Base-by-base conservation (phyloP, 2,888 invertebrate species). In the Hyppa rectilinea region DNA sequence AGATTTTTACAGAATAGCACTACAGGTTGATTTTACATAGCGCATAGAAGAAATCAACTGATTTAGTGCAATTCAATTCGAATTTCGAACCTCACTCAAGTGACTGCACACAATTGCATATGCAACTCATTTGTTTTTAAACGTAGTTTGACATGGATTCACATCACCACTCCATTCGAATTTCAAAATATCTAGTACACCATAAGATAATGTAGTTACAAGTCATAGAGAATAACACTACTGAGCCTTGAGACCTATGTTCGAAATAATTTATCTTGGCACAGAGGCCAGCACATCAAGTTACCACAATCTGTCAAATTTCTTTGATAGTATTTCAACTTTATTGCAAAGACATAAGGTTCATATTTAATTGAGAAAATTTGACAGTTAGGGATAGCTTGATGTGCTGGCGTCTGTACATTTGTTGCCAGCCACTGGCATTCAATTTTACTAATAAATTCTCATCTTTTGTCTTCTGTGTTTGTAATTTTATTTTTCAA, bases 391-490 rank as follows among this genome's bases (percentile, higher is more conserved):
- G n/a, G n/a, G n/a, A n/a, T n/a, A n/a, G n/a, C n/a, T n/a, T n/a
- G n/a, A n/a, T n/a, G n/a, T n/a, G n/a, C n/a, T n/a, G n/a, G n/a
- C n/a, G n/a, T n/a, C n/a, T n/a, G n/a, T 52, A 70, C 20, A 61
- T 62, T 76, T 62, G 10, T 62, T 71, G 40, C 23, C 63, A 71
- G 23, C 12, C 10, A 5, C 49, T 71, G 62, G 50, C 63, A 60
- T 75, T 71, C 53, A 45, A 78, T 55, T 75, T 50, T 40, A 77
- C 49, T 78, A 71, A 63, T 71, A 43, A n/a, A n/a, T 78, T 26
- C 31, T 55, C 29, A 60, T 12, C 29, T 47, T 9, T 23, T 17
- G 17, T 10, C 38, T 9, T 29, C 17, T 69, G 31, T 34, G 5
- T 62, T 23, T 56, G 12, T 29, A 31, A 9, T 26, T 36, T 52